Evolutionary conservation across 64 coral and sea anemone genomes (phyloP).

Genomic region (Platygyra sinensis): DNA sequence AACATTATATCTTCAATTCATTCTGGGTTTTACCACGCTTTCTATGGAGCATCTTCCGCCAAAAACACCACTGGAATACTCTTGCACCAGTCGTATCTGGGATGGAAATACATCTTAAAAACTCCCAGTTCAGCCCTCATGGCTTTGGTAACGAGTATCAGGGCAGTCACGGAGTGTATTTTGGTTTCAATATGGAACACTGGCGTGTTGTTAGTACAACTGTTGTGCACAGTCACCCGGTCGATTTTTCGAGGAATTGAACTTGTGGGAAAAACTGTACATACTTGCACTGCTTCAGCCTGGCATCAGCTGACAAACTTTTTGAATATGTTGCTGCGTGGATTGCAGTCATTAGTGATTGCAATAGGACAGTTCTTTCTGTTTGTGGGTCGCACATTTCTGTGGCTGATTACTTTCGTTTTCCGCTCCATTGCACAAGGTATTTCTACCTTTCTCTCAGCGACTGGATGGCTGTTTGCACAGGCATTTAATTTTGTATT

Average conservation of each 20-base stretch:
- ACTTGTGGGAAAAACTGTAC: conserved; percentile 39
- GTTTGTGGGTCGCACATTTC: background rate
- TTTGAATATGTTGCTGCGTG: conserved; percentile 18
- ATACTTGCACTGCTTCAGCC: conserved; percentile 20
- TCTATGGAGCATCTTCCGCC: conserved; percentile 3
- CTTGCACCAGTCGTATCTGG: conserved; percentile 52
- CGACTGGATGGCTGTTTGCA: background rate
- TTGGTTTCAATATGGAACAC: conserved; percentile 45
- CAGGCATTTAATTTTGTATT: background rate
- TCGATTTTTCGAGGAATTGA: conserved; percentile 55
- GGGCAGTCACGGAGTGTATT: conserved; percentile 53
- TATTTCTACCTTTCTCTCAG: background rate
- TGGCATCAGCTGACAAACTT: background rate
- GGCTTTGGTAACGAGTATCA: conserved; percentile 25
- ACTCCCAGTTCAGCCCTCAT: conserved; percentile 51
- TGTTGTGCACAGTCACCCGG: conserved; percentile 19
- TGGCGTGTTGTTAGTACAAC: conserved; percentile 36
- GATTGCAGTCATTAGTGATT: background rate
- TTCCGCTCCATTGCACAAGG: background rate
- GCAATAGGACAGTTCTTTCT: background rate
- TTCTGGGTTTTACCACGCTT: conserved; percentile 44
- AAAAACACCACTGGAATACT: conserved; percentile 52
- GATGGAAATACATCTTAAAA: conserved; percentile 53
- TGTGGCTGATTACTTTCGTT: background rate
- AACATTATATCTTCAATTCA: conserved; percentile 46